A percentile compares a stretch with the other conserved stretches of the same genome.
These are phyloP conservation scores for Heliconius hermathena DNA, from an alignment of 1,140 invertebrate species.

Conservation along the genomic window DNA sequence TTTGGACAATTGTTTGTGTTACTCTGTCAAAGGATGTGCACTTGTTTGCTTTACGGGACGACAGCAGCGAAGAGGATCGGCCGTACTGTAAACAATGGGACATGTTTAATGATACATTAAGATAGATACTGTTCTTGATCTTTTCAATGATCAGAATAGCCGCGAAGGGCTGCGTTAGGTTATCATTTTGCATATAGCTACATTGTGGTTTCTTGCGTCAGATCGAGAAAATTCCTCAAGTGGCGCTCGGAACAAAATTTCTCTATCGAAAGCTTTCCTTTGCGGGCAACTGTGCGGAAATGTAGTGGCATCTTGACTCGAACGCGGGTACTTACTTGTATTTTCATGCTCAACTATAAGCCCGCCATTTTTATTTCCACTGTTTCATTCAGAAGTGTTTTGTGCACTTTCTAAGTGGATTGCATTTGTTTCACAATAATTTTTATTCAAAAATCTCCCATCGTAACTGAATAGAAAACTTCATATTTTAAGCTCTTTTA, in stretches of 20 bases:
- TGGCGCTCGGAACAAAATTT: constrained; percentile 61
- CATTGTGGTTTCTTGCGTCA: constrained; percentile 37
- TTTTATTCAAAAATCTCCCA: constrained; percentile 50
- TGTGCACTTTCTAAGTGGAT: constrained; percentile 55
- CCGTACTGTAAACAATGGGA: constrained; percentile 57
- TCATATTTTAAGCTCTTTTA: constrained; percentile 39
- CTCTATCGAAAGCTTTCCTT: constrained; percentile 70
- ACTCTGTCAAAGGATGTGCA: constrained; percentile 79
- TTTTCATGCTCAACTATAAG: constrained; percentile 71
- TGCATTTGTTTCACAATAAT: constrained; percentile 57
- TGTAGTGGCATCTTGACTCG: constrained; percentile 71
- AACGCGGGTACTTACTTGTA: constrained; percentile 62
- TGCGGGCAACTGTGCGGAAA: constrained; percentile 66
- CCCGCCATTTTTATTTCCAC: constrained; percentile 66
- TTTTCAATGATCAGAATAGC: constrained; percentile 21
- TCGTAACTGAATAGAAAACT: constrained; percentile 49
- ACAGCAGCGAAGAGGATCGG: constrained; percentile 48
- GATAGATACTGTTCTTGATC: constrained; percentile 17
- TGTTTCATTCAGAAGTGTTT: constrained; percentile 65
- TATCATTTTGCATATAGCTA: constrained; percentile 36
- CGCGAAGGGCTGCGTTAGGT: constrained; percentile 18
- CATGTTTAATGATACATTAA: constrained; percentile 43
- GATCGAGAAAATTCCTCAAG: constrained; percentile 54
- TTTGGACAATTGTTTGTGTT: constrained; percentile 80
- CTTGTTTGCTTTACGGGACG: constrained; percentile 72